These are phyloP conservation scores for Bufo gargarizans DNA, from an alignment of 2,113 vertebrate genomes.

Conservation along the genomic window DNA sequence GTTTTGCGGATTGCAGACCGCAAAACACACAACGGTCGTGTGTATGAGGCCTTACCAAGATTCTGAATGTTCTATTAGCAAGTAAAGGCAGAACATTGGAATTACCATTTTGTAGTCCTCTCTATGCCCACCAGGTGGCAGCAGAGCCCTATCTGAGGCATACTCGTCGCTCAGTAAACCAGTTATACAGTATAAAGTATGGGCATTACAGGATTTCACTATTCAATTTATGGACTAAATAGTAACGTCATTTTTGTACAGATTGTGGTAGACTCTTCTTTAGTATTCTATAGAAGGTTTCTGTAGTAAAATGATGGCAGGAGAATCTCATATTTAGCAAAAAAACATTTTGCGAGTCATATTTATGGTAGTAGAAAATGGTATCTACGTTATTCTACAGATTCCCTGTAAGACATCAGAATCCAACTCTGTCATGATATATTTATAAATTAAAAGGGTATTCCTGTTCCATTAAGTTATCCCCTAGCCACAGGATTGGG, in stretches of 20 bases:
- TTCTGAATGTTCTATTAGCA: neutral
- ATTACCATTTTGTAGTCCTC: neutral
- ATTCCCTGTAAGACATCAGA: neutral
- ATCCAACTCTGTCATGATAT: neutral
- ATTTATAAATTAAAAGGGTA: too few relatives aligned
- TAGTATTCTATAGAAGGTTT: neutral
- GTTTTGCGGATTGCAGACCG: too few relatives aligned
- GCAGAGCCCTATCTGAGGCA: neutral
- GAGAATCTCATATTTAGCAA: too few relatives aligned
- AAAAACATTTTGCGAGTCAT: too few relatives aligned
- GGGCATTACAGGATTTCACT: neutral
- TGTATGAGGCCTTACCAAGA: too few relatives aligned
- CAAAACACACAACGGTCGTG: too few relatives aligned
- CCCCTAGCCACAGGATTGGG: too few relatives aligned
- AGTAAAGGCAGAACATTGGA: neutral
- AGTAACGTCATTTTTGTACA: neutral
- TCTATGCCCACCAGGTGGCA: slow-evolving; percentile 22
- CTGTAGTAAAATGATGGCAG: neutral
- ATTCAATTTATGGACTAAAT: neutral
- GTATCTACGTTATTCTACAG: neutral
- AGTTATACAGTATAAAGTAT: too few relatives aligned
- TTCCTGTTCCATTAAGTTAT: too few relatives aligned
- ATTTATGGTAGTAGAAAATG: too few relatives aligned
- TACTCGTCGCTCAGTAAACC: too few relatives aligned
- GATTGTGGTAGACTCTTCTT: neutral